Percentiles rank a stretch among this genome's conserved stretches.
phyloP scores from a whole-genome alignment of 1,140 invertebrate species.

The Potamilus streckersoni region DNA sequence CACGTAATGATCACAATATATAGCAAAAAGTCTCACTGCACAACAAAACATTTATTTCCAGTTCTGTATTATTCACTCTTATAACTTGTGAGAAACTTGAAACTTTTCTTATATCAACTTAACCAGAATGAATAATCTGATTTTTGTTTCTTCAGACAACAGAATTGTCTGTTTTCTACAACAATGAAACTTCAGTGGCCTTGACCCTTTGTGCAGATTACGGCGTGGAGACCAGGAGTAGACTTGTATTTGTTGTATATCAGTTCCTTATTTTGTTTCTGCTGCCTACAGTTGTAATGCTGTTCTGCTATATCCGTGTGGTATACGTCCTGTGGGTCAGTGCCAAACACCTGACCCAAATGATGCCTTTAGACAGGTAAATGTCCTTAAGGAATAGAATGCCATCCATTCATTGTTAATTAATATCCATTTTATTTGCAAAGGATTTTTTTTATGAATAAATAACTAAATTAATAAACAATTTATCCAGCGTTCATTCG shows the following conservation, averaged over 20 bases:
- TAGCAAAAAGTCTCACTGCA: too few relatives aligned
- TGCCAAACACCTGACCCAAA: constrained; percentile 56
- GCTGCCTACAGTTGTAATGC: constrained; percentile 68
- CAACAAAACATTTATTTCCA: neutral
- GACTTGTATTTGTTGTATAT: constrained; percentile 63
- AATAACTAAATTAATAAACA: too few relatives aligned
- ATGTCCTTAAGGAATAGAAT: neutral
- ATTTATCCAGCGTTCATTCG: too few relatives aligned
- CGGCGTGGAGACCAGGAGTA: constrained; percentile 25
- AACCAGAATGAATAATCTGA: neutral
- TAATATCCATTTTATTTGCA: too few relatives aligned
- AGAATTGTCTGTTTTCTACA: constrained; percentile 24
- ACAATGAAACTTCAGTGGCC: constrained; percentile 20
- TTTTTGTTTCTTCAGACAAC: constrained; percentile 16
- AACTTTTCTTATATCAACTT: neutral
- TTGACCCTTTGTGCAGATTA: constrained; percentile 27
- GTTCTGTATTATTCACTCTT: neutral
- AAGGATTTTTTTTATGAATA: too few relatives aligned
- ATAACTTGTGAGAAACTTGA: neutral
- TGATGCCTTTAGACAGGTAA: constrained; percentile 29
- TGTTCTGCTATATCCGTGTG: constrained; percentile 69
- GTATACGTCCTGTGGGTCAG: constrained; percentile 71
- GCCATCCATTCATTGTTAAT: too few relatives aligned
- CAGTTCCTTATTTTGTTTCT: constrained; percentile 67
- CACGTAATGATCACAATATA: too few relatives aligned